These are phyloP conservation scores for Erynnis tages DNA, from an alignment of 2,888 invertebrate species.

Conservation along the genomic window DNA sequence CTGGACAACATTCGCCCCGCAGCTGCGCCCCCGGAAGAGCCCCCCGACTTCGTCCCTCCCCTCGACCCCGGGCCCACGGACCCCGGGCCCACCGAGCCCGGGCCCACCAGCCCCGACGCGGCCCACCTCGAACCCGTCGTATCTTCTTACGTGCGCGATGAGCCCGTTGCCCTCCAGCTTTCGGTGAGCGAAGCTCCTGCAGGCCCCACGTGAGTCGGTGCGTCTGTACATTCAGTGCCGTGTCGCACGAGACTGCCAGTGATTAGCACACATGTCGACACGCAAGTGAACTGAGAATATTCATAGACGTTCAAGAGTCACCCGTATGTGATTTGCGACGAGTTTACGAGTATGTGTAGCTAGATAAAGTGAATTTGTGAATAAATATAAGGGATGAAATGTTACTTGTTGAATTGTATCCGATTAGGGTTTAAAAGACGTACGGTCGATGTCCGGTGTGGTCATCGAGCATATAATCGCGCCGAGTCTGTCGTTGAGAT, in stretches of 20 bases:
- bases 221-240: constrained; percentile 22
- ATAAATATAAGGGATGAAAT: constrained; percentile 60
- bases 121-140: constrained; percentile 30
- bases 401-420: constrained; percentile 72
- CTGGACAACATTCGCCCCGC: constrained; percentile 68
- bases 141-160: constrained; percentile 43
- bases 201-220: constrained; percentile 52
- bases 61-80: constrained; percentile 38
- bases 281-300: constrained; percentile 51
- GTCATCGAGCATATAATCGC: constrained; percentile 41
- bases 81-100: constrained; percentile 35
- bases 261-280: constrained; percentile 42
- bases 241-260: constrained; percentile 26
- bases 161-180: constrained; percentile 28
- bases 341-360: constrained; percentile 58
- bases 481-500: constrained; percentile 19
- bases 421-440: constrained; percentile 60
- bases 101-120: constrained; percentile 32
- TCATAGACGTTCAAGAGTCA: constrained; percentile 43
- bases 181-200: constrained; percentile 26
- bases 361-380: constrained; percentile 73
- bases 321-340: constrained; percentile 45
- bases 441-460: constrained; percentile 48
- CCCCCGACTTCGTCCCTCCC: constrained; percentile 48
- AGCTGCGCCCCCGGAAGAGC: constrained; percentile 72